Evolutionary conservation across 1,140 invertebrate species (phyloP).

Genomic region (Oedothorax gibbosus): DNA sequence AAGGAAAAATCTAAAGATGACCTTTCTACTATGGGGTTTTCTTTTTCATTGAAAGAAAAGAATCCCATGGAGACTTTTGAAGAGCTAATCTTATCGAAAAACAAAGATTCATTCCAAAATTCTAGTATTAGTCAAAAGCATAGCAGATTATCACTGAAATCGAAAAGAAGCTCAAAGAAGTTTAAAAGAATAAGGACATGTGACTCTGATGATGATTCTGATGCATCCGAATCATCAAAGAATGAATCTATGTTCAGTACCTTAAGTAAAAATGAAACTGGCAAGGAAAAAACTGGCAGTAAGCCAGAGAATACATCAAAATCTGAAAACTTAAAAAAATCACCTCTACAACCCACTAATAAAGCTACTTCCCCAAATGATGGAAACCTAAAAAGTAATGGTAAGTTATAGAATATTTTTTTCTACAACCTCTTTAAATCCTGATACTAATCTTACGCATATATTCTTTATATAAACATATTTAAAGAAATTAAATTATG

Average conservation of each 20-base stretch:
- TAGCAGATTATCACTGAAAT: conserved; percentile 24
- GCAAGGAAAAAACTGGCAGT: too few relatives aligned
- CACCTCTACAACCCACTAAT: too few relatives aligned
- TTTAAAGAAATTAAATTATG: too few relatives aligned
- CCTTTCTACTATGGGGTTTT: background rate
- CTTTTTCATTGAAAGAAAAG: background rate
- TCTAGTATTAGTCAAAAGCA: background rate
- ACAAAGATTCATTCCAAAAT: background rate
- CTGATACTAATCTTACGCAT: too few relatives aligned
- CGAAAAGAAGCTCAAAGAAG: conserved; percentile 3
- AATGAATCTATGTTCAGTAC: background rate
- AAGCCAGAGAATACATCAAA: too few relatives aligned
- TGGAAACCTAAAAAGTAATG: too few relatives aligned
- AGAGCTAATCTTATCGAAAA: background rate
- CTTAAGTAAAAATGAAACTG: too few relatives aligned
- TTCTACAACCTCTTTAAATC: too few relatives aligned
- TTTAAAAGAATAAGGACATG: conserved; percentile 37
- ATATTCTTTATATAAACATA: too few relatives aligned
- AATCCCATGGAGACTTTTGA: background rate
- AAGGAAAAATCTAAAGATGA: background rate
- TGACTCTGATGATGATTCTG: conserved; percentile 33
- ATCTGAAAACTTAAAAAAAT: too few relatives aligned
- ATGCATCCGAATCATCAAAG: conserved; percentile 13
- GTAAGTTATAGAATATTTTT: too few relatives aligned
- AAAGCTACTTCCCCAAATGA: too few relatives aligned